Percentiles rank a stretch among this genome's conserved stretches.
Evolutionary conservation across 2,113 vertebrate genomes (phyloP).

Genomic region (Fulica atra): DNA sequence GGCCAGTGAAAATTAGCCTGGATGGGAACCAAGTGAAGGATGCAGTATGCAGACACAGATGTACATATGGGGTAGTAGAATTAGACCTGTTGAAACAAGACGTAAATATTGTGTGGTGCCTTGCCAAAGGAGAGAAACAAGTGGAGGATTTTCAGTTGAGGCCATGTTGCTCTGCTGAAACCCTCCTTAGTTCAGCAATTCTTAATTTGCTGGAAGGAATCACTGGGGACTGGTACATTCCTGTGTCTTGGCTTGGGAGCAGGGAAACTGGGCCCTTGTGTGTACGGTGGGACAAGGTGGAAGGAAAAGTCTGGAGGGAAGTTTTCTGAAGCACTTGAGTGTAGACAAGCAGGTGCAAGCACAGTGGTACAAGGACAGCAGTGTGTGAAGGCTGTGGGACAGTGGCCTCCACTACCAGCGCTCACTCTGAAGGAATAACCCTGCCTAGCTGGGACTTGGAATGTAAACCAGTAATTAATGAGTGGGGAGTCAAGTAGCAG

Average conservation of each 20-base stretch:
- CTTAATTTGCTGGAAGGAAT: constrained; percentile 8
- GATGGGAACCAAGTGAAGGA: neutral
- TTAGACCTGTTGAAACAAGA: neutral
- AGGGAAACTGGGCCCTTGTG: neutral
- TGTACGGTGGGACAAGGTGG: constrained; percentile 5
- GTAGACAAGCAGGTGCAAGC: constrained; percentile 22
- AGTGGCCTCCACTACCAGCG: neutral
- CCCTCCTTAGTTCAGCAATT: neutral
- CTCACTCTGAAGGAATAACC: neutral
- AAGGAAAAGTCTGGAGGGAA: constrained; percentile 37
- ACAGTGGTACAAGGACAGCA: constrained; percentile 30
- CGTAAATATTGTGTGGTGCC: neutral
- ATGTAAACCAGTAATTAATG: neutral
- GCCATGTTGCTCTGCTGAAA: neutral
- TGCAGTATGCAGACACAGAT: neutral
- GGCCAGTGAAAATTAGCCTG: neutral
- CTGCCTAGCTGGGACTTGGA: neutral
- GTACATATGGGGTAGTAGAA: neutral
- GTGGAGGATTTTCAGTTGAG: neutral
- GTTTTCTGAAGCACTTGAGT: constrained; percentile 16
- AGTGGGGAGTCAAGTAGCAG: neutral
- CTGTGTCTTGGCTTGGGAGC: constrained; percentile 7
- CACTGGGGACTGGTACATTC: neutral
- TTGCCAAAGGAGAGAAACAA: neutral
- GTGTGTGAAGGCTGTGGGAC: neutral